Conservation (phyloP, 2,113 vertebrate genomes). For the Oplegnathus fasciatus region DNA sequence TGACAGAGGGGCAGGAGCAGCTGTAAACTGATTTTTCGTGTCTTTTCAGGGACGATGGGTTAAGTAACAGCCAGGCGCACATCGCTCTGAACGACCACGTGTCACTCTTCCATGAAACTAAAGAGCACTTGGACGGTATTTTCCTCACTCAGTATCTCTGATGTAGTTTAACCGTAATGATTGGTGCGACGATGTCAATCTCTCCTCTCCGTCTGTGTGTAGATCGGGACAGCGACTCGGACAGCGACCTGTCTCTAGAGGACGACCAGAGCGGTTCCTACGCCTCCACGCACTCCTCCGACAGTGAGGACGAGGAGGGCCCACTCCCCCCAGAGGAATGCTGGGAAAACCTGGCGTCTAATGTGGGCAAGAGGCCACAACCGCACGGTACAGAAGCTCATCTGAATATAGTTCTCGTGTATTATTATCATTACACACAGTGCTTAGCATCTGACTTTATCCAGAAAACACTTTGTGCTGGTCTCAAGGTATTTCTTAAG, state of each 20-base stretch:
- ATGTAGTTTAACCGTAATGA: background rate
- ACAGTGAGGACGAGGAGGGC: conserved; percentile 92
- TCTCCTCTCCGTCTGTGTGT: conserved; percentile 11
- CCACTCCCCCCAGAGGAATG: conserved; percentile 84
- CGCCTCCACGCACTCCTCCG: conserved; percentile 92
- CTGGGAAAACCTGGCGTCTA: conserved; percentile 89
- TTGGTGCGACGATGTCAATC: rapidly evolving
- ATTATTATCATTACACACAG: background rate
- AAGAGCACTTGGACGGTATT: conserved; percentile 85
- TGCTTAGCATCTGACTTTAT: background rate
- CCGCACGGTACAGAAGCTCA: conserved; percentile 57
- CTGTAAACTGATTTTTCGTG: background rate
- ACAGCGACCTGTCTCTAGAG: conserved; percentile 94
- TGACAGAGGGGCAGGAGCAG: background rate
- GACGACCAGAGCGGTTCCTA: conserved; percentile 94
- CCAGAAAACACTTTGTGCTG: background rate
- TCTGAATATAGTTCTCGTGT: background rate
- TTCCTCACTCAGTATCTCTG: background rate
- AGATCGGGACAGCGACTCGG: conserved; percentile 92
- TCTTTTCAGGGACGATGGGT: conserved; percentile 88
- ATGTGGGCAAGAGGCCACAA: conserved; percentile 70
- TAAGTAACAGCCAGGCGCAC: conserved; percentile 87
- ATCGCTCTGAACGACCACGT: conserved; percentile 85
- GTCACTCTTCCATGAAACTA: conserved; percentile 85
- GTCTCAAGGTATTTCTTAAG: background rate